These are phyloP conservation scores for Urocolius indicus DNA, from an alignment of 2,113 vertebrate species.

Conservation along the genomic window DNA sequence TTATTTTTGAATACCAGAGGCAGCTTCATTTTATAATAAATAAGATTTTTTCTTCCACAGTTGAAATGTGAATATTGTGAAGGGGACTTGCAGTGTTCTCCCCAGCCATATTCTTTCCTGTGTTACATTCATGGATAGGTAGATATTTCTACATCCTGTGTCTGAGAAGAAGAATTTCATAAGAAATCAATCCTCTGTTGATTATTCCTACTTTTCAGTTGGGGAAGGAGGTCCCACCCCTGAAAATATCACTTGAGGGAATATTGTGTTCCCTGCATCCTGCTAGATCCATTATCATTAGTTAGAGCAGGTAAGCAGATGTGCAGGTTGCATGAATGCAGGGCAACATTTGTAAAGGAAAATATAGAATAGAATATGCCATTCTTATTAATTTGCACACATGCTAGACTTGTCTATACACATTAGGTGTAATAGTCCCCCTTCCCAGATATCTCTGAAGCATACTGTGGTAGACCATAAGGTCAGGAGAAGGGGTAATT, in stretches of 20 bases:
- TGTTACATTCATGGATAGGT: background rate
- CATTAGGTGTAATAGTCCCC: conserved; percentile 62
- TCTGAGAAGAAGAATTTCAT: background rate
- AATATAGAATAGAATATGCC: conserved; percentile 3
- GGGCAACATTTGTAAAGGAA: conserved; percentile 59
- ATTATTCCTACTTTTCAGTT: background rate
- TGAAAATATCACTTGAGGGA: conserved; percentile 24
- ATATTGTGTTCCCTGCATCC: conserved; percentile 50
- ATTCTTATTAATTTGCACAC: conserved; percentile 69
- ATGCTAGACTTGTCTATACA: conserved; percentile 63
- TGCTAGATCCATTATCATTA: conserved; percentile 70
- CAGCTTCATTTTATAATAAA: background rate
- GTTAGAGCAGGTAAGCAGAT: conserved; percentile 74
- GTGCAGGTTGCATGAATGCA: conserved; percentile 51
- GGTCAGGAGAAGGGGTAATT: conserved; percentile 69
- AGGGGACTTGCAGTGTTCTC: background rate
- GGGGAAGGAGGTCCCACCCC: background rate
- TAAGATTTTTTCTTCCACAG: background rate
- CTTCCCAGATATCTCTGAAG: conserved; percentile 61
- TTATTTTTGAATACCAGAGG: background rate
- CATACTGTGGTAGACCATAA: conserved; percentile 45
- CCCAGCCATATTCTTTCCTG: background rate
- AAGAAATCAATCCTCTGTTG: background rate
- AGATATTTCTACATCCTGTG: background rate
- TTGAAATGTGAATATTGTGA: background rate